Conservation (phyloP, 2,113 vertebrate species). For the Colossoma macropomum region DNA sequence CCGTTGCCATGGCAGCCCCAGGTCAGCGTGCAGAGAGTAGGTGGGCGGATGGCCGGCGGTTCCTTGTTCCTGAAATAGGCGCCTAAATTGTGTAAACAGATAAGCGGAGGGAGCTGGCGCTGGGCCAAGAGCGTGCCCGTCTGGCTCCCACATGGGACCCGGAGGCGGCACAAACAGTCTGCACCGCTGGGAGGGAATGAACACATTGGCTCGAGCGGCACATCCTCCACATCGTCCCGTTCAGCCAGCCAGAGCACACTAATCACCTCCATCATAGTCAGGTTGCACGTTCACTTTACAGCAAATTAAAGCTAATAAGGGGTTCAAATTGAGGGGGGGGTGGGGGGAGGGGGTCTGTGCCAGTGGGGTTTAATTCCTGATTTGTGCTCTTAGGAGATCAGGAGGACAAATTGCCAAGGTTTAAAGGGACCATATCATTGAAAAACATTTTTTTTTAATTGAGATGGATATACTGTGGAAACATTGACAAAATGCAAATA, state of each 20-base stretch:
- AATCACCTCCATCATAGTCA: constrained; percentile 77
- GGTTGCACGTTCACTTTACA: constrained; percentile 71
- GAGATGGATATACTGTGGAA: neutral
- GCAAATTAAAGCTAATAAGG: constrained; percentile 68
- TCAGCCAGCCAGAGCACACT: constrained; percentile 70
- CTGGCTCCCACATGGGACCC: constrained; percentile 72
- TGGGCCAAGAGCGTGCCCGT: constrained; percentile 74
- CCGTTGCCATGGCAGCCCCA: constrained; percentile 71
- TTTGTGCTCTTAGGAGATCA: constrained; percentile 42
- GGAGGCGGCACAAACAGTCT: constrained; percentile 69
- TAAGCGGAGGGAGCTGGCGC: constrained; percentile 74
- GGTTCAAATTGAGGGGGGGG: constrained; percentile 55
- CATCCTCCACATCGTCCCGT: constrained; percentile 70
- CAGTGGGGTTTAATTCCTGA: constrained; percentile 47
- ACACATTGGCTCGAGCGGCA: constrained; percentile 67
- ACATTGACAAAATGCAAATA: no score
- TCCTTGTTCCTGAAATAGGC: constrained; percentile 77
- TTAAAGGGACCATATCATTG: constrained; percentile 27
- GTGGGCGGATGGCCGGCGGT: constrained; percentile 56
- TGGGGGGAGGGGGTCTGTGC: constrained; percentile 42
- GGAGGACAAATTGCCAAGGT: constrained; percentile 11
- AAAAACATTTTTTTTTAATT: neutral
- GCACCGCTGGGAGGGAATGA: constrained; percentile 72
- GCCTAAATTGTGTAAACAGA: constrained; percentile 79
- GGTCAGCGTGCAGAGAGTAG: constrained; percentile 48